Evolutionary conservation across 2,888 invertebrate species (phyloP).

Genomic region (Euplexia lucipara): DNA sequence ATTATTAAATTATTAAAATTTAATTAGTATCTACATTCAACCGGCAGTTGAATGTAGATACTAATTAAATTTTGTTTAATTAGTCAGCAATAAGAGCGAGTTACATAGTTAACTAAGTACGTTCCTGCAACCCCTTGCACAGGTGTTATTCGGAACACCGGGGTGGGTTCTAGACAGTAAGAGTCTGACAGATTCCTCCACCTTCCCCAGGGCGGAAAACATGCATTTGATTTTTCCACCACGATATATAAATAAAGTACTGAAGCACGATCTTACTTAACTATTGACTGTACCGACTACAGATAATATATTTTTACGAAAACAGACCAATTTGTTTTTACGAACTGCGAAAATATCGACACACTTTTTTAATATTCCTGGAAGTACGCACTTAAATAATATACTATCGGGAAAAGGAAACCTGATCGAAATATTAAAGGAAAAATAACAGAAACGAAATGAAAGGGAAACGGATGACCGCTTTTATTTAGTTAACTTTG

Average conservation of each 20-base stretch:
- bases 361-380: not conserved
- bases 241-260: too few species aligned
- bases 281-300: not conserved
- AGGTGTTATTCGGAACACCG: too few species aligned
- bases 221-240: too few species aligned
- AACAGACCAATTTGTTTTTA: not conserved
- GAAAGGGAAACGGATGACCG: conserved; percentile 5
- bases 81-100: not conserved
- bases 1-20: too few species aligned
- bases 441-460: conserved; percentile 15
- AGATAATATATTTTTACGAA: not conserved
- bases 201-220: too few species aligned
- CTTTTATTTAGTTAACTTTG: conserved; percentile 13
- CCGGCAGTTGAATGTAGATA: too few species aligned
- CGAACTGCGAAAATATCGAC: not conserved
- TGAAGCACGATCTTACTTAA: too few species aligned
- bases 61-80: not conserved
- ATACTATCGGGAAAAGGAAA: conserved; percentile 8
- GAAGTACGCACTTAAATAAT: not conserved
- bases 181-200: too few species aligned
- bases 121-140: too few species aligned
- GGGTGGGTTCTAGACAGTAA: too few species aligned
- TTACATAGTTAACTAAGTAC: not conserved
- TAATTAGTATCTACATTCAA: too few species aligned
- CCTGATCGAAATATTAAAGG: conserved; percentile 3